A percentile compares a stretch with the other conserved stretches of the same genome.
phyloP scores from a whole-genome alignment of 2,113 vertebrate species.

The Tapirus terrestris region DNA sequence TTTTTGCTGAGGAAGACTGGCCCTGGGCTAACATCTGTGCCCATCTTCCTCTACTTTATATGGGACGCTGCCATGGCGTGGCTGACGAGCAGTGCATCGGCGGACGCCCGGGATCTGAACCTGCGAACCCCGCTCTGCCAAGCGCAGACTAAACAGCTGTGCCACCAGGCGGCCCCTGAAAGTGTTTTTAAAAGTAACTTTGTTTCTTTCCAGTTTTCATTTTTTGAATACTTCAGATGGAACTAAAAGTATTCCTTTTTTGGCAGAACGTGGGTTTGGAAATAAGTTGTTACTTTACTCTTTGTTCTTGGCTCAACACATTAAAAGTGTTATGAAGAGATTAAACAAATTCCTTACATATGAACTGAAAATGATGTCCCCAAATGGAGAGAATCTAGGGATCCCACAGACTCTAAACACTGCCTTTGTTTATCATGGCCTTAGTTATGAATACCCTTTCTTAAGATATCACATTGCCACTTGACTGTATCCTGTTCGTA shows the following conservation, averaged over 20 bases:
- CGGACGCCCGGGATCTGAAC: no score
- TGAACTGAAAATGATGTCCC: not conserved
- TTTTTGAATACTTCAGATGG: constrained; percentile 34
- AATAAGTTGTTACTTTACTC: not conserved
- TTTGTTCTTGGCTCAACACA: not conserved
- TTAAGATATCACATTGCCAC: not conserved
- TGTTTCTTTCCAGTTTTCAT: not conserved
- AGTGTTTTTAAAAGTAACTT: not conserved
- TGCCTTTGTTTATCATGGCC: not conserved
- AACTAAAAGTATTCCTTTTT: constrained; percentile 10
- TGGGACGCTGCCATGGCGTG: no score
- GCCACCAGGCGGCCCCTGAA: not conserved
- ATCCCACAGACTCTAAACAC: not conserved
- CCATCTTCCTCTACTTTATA: no score
- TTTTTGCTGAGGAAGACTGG: no score
- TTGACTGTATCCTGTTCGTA: not conserved
- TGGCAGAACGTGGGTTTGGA: constrained; percentile 3
- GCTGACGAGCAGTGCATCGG: no score
- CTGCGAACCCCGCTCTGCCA: no score
- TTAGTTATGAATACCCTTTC: not conserved
- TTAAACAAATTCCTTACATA: not conserved
- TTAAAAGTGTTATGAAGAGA: not conserved
- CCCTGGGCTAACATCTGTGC: no score
- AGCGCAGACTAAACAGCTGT: no score
- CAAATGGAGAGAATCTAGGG: not conserved